Evolutionary conservation across 2,113 vertebrate species (phyloP).

Genomic region (Aspidoscelis tigris): DNA sequence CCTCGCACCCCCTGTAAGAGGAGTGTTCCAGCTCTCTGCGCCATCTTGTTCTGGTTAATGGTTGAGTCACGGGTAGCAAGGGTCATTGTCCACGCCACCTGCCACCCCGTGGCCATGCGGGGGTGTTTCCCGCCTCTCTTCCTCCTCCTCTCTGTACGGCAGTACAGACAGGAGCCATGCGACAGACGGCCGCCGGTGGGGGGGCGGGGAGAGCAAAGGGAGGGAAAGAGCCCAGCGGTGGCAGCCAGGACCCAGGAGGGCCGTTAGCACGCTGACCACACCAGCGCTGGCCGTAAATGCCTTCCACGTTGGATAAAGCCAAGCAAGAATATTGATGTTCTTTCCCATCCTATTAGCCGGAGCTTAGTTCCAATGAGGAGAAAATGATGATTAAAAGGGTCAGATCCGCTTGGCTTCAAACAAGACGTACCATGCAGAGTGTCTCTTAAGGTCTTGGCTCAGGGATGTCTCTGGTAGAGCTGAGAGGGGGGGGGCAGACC

Average conservation of each 20-base stretch:
- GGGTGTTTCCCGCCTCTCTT: conserved; percentile 16
- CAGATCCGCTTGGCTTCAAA: conserved; percentile 36
- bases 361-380: conserved; percentile 67
- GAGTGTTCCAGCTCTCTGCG: background rate
- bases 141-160: background rate
- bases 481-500: too few relatives aligned
- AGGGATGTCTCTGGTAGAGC: background rate
- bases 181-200: too few relatives aligned
- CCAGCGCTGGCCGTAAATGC: conserved; percentile 58
- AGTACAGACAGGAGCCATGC: background rate
- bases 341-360: conserved; percentile 72
- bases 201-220: background rate
- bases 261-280: conserved; percentile 65
- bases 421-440: background rate
- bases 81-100: background rate
- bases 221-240: background rate
- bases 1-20: background rate
- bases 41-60: background rate
- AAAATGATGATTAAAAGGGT: conserved; percentile 71
- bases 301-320: conserved; percentile 75
- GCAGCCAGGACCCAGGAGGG: background rate
- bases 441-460: conserved; percentile 13
- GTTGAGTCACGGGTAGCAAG: conserved; percentile 19
- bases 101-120: background rate
- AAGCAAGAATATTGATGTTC: conserved; percentile 74